Evolutionary conservation across 2,113 vertebrate species (phyloP).

Genomic region (Oxyruncus cristatus): DNA sequence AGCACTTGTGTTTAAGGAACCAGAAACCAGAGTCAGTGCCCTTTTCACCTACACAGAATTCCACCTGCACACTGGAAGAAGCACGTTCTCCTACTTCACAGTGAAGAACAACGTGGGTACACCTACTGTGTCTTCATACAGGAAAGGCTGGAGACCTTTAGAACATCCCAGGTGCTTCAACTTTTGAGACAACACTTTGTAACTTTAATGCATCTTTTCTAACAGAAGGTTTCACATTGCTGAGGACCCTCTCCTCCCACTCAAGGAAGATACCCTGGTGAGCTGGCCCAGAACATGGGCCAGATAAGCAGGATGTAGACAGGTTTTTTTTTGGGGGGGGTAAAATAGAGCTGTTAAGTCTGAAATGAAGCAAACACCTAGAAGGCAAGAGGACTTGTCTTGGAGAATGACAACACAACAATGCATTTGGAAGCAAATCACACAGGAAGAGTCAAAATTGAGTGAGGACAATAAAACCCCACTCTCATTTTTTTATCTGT

Average conservation of each 20-base stretch:
- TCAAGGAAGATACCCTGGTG: not conserved
- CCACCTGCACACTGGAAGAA: not conserved
- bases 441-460: not conserved
- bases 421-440: not conserved
- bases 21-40: not conserved
- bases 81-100: not conserved
- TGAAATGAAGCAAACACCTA: not conserved
- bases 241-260: not conserved
- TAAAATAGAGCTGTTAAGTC: not conserved
- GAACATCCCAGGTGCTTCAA: not conserved
- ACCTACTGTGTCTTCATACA: not conserved
- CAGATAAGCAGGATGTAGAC: not conserved
- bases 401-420: not conserved
- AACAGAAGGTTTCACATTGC: not conserved
- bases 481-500: not conserved
- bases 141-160: not conserved
- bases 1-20: not conserved
- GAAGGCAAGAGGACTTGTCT: not conserved
- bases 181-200: not conserved
- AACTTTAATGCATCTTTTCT: not conserved
- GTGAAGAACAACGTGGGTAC: not conserved
- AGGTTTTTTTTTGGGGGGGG: not conserved
- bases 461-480: not conserved
- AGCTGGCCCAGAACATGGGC: not conserved
- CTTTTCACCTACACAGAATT: not conserved